Evolutionary conservation across 92 coral and sea anemone species (phyloP).

Genomic region (Phymanthus crucifer): DNA sequence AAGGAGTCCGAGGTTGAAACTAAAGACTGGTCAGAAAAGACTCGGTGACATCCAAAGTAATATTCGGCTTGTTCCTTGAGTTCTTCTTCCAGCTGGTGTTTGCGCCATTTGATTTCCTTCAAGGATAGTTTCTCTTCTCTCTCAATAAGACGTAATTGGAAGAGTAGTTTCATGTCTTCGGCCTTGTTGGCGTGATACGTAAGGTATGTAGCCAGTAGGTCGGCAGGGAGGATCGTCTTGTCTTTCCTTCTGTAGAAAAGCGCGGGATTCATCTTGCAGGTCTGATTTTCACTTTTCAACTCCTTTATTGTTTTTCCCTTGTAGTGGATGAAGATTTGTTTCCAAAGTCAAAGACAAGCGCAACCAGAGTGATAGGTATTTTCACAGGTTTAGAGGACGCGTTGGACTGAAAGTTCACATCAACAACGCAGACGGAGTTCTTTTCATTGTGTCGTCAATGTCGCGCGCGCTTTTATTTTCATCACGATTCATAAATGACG

Average conservation of each 20-base stretch:
- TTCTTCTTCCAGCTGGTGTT: conserved; percentile 43
- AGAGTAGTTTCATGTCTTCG: conserved; percentile 48
- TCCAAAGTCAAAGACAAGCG: neutral
- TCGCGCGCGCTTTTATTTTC: neutral
- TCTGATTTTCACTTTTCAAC: no score
- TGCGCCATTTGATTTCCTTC: conserved; percentile 24
- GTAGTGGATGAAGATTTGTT: neutral
- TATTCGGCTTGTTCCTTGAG: conserved; percentile 34
- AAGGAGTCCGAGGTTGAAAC: conserved; percentile 46
- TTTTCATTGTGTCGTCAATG: neutral
- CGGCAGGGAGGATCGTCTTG: conserved; percentile 47
- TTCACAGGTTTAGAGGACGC: no score
- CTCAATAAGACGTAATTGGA: conserved; percentile 39
- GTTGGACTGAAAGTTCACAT: neutral
- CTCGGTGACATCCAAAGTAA: conserved; percentile 56
- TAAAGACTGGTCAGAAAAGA: conserved; percentile 58
- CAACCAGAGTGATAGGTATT: neutral
- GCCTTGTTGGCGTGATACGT: conserved; percentile 45
- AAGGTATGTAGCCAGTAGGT: conserved; percentile 50
- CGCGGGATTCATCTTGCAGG: conserved; percentile 18
- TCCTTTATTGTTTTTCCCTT: neutral
- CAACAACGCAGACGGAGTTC: neutral
- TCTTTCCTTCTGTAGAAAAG: neutral
- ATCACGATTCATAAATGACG: neutral
- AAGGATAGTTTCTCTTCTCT: conserved; percentile 32